Conservation (phyloP, 2,797 vertebrate species). For the Etheostoma nigrum region DNA sequence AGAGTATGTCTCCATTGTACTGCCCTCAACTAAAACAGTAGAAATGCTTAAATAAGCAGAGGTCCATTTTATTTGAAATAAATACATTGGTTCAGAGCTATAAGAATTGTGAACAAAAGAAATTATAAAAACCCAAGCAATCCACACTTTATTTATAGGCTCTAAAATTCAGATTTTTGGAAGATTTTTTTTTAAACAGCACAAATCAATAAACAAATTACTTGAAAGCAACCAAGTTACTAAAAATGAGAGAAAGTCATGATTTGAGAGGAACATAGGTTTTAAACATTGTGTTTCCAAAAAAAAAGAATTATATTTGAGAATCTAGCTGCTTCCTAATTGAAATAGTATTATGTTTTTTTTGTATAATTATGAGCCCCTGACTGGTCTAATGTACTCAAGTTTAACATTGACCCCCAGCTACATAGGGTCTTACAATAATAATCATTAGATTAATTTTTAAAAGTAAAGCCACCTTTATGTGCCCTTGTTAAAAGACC, state of each 20-base stretch:
- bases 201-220: background rate
- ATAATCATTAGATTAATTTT: background rate
- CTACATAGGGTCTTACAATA: background rate
- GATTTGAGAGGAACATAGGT: background rate
- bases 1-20: conserved; percentile 86
- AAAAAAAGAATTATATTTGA: background rate
- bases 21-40: conserved; percentile 84
- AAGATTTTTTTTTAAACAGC: background rate
- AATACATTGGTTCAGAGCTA: background rate
- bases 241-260: background rate
- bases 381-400: background rate
- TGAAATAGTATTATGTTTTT: background rate
- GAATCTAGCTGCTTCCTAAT: background rate
- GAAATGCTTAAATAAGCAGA: background rate
- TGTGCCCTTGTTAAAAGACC: background rate
- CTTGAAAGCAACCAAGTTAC: background rate
- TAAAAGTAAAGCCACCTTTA: conserved; percentile 5
- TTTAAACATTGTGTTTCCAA: background rate
- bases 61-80: background rate
- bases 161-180: background rate
- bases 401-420: background rate
- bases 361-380: background rate
- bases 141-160: background rate
- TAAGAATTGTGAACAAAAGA: background rate
- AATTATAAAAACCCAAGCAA: background rate